A percentile compares a stretch with the other conserved stretches of the same genome.
Evolutionary conservation across 2,113 vertebrate species (phyloP).

Genomic region (Cyphomyrus plagiostoma): DNA sequence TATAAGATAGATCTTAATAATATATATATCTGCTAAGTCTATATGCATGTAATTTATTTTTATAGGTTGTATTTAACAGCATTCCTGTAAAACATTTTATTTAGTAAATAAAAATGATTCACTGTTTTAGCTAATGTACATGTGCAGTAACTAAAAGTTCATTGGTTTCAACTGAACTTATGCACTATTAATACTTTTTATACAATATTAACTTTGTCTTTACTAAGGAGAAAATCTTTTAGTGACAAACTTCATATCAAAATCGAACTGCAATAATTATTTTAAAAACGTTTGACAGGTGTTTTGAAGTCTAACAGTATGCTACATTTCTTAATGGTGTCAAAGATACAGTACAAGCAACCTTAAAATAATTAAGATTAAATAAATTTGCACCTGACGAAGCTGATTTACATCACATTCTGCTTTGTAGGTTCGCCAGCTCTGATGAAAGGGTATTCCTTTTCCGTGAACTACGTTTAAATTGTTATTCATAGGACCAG

Average conservation of each 20-base stretch:
- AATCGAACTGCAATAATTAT: neutral
- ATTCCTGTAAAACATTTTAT: neutral
- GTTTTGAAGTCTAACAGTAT: neutral
- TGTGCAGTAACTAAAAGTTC: neutral
- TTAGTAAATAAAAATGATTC: neutral
- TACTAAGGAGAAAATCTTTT: neutral
- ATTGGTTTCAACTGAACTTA: neutral
- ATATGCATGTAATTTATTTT: neutral
- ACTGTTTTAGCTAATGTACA: neutral
- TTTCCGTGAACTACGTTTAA: slow-evolving; percentile 35
- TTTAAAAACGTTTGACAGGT: neutral
- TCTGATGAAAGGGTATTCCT: slow-evolving; percentile 54
- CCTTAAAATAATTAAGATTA: slow-evolving; percentile 59
- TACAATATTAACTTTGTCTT: neutral
- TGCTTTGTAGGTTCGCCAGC: slow-evolving; percentile 53
- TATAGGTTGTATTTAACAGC: neutral
- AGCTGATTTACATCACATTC: slow-evolving; percentile 51
- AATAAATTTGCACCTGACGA: slow-evolving; percentile 47
- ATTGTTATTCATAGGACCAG: slow-evolving; percentile 38
- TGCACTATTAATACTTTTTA: neutral
- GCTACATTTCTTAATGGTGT: slow-evolving; percentile 33
- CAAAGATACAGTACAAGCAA: slow-evolving; percentile 39
- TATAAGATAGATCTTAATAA: too few relatives aligned
- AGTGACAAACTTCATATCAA: neutral
- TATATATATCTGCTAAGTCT: neutral